Base-by-base conservation (phyloP, 2,888 invertebrate species). In the Perizoma affinitatum region DNA sequence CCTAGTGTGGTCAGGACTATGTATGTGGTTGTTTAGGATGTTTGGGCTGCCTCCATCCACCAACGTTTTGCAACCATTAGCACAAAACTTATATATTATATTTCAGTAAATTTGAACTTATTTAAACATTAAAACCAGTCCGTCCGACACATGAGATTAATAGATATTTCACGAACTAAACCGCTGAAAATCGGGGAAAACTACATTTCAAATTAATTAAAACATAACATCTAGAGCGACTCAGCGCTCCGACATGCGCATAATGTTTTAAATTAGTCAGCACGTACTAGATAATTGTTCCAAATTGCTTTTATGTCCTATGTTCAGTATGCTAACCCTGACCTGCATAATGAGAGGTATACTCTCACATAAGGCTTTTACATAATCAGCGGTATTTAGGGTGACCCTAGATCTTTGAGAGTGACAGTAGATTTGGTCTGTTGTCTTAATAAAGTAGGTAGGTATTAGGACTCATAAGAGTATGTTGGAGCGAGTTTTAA, bases 241-340 rank as follows among this genome's bases (percentile, higher is more conserved):
- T 53, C 11, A 46, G 43, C 36, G 57, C 41, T 35, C 41, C 36
- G 8, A 9, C 41, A 36, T 44, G 38, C 47, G 46, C 22, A 22
- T 54, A 48, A 46, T 42, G 58, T 58, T 54, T 52, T 55, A 59
- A n/a, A 63, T 63, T 62, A 54, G 54, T 54, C 46, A 42, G 50
- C 40, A 50, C 43, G 34, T 38, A 54, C 51, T 58, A 22, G 22
- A 22, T 22, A 63, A 58, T 58, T 58, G 58, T 54, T 63, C 55
- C 38, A 55, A 63, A 58, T 59, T 56, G 46, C 55, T 58, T 45
- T 55, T 42, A 36, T 54, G 54, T 47, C 50, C 46, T 54, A 58
- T 52, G 58, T 58, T 55, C 44, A 38, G 55, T 45, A 48, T 54
- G 48, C 7, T 54, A n/a, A 54, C 42, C 38, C 40, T 22, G 44